These are phyloP conservation scores for Apus apus DNA, from an alignment of 2,113 vertebrate genomes.

Conservation along the genomic window DNA sequence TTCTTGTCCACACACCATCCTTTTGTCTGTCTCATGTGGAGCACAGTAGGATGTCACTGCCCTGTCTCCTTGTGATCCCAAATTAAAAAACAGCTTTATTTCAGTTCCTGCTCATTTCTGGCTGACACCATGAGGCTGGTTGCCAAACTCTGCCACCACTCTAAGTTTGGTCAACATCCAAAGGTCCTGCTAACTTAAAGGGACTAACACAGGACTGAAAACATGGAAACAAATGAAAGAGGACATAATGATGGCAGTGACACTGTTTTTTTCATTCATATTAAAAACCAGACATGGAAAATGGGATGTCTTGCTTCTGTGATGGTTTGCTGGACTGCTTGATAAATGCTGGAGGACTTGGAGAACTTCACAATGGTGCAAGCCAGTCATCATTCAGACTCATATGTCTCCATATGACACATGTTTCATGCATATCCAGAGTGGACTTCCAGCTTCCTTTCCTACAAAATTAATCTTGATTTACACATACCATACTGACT, in stretches of 20 bases:
- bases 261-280: neutral
- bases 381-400: neutral
- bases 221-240: neutral
- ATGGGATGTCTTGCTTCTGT: neutral
- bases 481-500: neutral
- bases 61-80: neutral
- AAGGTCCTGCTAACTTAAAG: neutral
- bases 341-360: neutral
- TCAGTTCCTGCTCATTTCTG: neutral
- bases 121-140: neutral
- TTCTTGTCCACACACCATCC: neutral
- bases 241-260: neutral
- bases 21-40: neutral
- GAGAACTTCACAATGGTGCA: neutral
- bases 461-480: neutral
- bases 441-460: neutral
- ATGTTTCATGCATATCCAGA: neutral
- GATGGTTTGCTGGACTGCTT: neutral
- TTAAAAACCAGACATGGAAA: neutral
- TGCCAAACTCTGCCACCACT: neutral
- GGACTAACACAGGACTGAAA: neutral
- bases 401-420: neutral
- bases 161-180: neutral
- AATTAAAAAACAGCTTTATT: neutral
- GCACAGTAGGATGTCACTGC: neutral